Base-by-base conservation (phyloP, 2,888 invertebrate species). In the Rapana venosa region DNA sequence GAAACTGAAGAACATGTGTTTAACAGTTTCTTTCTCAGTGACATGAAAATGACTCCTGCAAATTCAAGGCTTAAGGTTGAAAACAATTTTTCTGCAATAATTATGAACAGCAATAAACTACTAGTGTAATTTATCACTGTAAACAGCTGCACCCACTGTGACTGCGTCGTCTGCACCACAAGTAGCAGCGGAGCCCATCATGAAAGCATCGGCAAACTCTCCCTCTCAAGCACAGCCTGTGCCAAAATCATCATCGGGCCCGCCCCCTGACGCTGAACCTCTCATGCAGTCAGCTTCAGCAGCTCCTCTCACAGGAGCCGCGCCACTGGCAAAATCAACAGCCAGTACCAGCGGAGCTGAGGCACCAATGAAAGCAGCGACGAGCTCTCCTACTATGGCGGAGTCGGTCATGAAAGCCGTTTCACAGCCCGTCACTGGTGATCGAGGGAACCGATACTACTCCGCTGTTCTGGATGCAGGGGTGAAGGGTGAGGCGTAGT, bases 401-500 rank as follows among this genome's bases (percentile, higher is more conserved):
- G 58, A 61, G 35, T 30, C 86, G 20, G n/a, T 66, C 13, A 36
- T 85, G 84, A 85, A 58, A 58, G 84, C 84, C 6, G 15, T 58
- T 11, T 85, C 84, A n/a, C 84, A 85, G 56, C 58, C 56, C 56
- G n/a, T 85, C 58, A 58, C 84, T 30, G 84, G 84, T 17, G 84
- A 85, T 35, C 56, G 84, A n/a, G 84, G 84, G 58, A 85, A 85
- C 36, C 84, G 26, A 11, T 58, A 58, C 47, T 30, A 85, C 20
- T 85, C 84, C 0, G 58, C 56, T 5, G 58, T 58, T 26, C 30
- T 85, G 84, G 86, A 86, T 56, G 35, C 86, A 26, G 86, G 86
- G 66, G 66, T 86, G 86, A 86, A 86, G 61, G 86, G 86, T 86
- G 86, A 86, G 86, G 86, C 66, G 17, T 47, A 56, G 47, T 35